Evolutionary conservation across 1,140 invertebrate genomes (phyloP).

Genomic region (Anastrepha ludens): DNA sequence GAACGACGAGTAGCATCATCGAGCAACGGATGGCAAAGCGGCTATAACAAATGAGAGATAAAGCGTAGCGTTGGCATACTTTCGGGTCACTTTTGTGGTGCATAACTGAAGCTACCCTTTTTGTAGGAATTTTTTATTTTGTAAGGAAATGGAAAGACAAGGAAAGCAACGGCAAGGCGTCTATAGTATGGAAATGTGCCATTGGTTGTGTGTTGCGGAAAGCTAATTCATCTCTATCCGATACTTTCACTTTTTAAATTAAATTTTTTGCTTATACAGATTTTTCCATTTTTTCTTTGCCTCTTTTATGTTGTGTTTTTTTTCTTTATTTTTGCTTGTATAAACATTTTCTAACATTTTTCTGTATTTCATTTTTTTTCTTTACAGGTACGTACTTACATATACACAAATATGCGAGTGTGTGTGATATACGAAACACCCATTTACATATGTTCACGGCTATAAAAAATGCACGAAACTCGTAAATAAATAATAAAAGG

Average conservation of each 20-base stretch:
- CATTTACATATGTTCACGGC: neutral
- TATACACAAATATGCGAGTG: neutral
- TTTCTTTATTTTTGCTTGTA: neutral
- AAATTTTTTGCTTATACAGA: neutral
- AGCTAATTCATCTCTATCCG: slow-evolving; percentile 1
- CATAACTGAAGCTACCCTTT: neutral
- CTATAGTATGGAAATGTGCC: neutral
- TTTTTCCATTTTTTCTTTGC: neutral
- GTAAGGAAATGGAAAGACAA: neutral
- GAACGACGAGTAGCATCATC: neutral
- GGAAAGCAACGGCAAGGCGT: no score
- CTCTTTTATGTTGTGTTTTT: neutral
- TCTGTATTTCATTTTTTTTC: neutral
- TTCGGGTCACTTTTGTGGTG: neutral
- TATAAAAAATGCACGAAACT: slow-evolving; percentile 23
- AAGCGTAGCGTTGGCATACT: neutral
- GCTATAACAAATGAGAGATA: slow-evolving; percentile 28
- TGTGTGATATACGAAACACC: neutral
- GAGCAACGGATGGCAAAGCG: neutral
- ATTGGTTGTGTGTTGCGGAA: neutral
- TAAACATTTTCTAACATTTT: neutral
- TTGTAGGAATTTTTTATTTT: neutral
- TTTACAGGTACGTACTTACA: slow-evolving; percentile 2
- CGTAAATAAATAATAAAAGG: slow-evolving; percentile 45
- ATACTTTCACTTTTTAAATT: neutral